Base-by-base conservation (phyloP, 2,888 invertebrate species). In the Elgonia sp. region DNA sequence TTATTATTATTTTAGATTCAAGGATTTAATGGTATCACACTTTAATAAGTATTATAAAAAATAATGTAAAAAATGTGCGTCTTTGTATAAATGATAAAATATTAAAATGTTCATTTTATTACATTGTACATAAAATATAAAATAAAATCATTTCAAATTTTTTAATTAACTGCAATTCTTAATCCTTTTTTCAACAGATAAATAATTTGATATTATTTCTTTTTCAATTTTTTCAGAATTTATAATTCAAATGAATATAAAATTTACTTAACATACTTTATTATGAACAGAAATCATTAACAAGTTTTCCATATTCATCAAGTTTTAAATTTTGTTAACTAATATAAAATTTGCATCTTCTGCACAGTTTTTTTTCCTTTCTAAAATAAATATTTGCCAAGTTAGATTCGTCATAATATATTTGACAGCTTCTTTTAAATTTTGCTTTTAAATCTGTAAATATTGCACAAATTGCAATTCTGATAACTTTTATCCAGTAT, bases 81-180 rank as follows among this genome's bases (percentile, higher is more conserved):
- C 10, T 63, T 63, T 63, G 29, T 29, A 29, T 63, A 18, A 40
- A 63, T 40, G 5, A 62, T 37, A 8, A 6, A 63, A 37, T 60
- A 60, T 60, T 60, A 14, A 40, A 63, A 29, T 29, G 12, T 40
- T 18, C 63, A 18, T 40, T 1, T 8, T 63, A 40, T n/a, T 63
- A 14, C 10, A 40, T 63, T 63, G 63, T 63, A 63, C 40, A 63
- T 39, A 63, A 8, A 40, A 63, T 63, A 40, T 6, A n/a, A 40
- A 63, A 63, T 63, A 40, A 63, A 63, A 40, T 40, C 40, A 63
- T 63, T 62, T 62, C 62, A 62, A 29, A 62, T 62, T 62, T 60
- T 62, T 62, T 57, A 57, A 57, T 20, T 4, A 10, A 10, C 14
- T 29, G 29, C 4, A 60, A 18, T 60, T 60, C 20, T 57, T 57